Base-by-base conservation (phyloP, 2,888 invertebrate genomes). In the Pseudococcus jackbeardsleyi region DNA sequence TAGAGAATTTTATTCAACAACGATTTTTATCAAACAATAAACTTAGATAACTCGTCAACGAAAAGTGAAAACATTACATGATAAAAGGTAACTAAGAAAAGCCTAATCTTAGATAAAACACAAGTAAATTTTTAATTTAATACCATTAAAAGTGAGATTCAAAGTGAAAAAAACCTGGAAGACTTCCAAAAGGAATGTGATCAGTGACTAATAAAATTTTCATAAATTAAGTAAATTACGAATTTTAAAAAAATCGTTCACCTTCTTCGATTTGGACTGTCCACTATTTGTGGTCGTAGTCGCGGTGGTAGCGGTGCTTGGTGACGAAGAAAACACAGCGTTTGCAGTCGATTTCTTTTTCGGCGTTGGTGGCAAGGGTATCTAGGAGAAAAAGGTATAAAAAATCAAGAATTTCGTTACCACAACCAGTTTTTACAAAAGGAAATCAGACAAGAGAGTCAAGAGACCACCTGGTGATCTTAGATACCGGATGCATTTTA, bases 191-290 rank as follows among this genome's bases (percentile, higher is more conserved):
- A 5, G 50, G 50, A 59, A 59, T 19, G 68, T 15, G 68, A 72
- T 33, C 12, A 72, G 26, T 15, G 12, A 72, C 6, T 26, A 64
- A 64, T 64, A 9, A 64, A 64, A 26, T 15, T 72, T 26, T 33
- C 26, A 72, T 33, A 72, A 33, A 33, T 72, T 72, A 1, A 72
- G 12, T 33, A 72, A 33, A 33, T 72, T 72, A 26, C 26, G 7
- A 72, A 72, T 72, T 33, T 72, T 72, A 33, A 72, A 72, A 72
- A 72, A 72, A 15, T 72, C 12, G 33, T 72, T 72, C 68, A 72
- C 68, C 68, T 72, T 72, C 33, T 72, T 72, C 15, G 22, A 26
- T 26, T 72, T 33, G 0, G 8, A 2, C 7, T 59, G 59, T 19
- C 19, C 59, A 8, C 9, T 59, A 59, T 5, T 59, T 5, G 59